A percentile compares a stretch with the other conserved stretches of the same genome.
These are phyloP conservation scores for Pomacea maculata DNA, from an alignment of 1,140 invertebrate genomes.

Conservation along the genomic window DNA sequence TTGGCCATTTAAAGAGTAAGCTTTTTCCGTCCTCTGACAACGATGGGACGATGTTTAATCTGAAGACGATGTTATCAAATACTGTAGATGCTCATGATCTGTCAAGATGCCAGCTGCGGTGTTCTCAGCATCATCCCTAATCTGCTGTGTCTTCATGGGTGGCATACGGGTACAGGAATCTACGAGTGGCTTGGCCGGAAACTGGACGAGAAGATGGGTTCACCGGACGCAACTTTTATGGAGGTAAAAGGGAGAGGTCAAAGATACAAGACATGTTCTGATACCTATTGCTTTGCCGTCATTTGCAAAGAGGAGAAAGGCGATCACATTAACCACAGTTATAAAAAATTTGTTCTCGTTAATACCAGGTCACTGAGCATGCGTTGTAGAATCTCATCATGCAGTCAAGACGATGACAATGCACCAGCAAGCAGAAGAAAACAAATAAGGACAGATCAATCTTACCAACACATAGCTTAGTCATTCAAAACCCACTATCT, in stretches of 20 bases:
- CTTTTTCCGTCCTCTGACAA: no score
- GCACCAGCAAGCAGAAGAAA: no score
- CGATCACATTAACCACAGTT: not conserved
- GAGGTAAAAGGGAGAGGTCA: constrained; percentile 37
- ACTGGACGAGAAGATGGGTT: constrained; percentile 49
- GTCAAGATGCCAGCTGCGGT: constrained; percentile 51
- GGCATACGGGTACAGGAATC: constrained; percentile 58
- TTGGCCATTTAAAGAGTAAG: no score
- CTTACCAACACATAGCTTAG: no score
- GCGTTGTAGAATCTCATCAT: not conserved
- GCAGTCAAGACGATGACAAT: not conserved
- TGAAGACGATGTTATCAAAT: no score
- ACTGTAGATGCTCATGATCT: no score
- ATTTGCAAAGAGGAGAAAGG: not conserved
- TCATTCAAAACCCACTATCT: no score
- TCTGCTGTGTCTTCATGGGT: constrained; percentile 50
- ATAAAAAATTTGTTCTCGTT: not conserved
- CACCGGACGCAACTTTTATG: constrained; percentile 57
- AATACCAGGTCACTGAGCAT: no score
- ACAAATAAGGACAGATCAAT: no score
- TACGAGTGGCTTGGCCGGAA: constrained; percentile 54
- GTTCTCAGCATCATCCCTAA: constrained; percentile 54
- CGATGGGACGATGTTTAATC: no score
- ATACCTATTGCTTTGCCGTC: not conserved
- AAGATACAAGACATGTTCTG: not conserved